A percentile compares a stretch with the other conserved stretches of the same genome.
Evolutionary conservation across 1,140 invertebrate genomes (phyloP).

Genomic region (Halesus radiatus): DNA sequence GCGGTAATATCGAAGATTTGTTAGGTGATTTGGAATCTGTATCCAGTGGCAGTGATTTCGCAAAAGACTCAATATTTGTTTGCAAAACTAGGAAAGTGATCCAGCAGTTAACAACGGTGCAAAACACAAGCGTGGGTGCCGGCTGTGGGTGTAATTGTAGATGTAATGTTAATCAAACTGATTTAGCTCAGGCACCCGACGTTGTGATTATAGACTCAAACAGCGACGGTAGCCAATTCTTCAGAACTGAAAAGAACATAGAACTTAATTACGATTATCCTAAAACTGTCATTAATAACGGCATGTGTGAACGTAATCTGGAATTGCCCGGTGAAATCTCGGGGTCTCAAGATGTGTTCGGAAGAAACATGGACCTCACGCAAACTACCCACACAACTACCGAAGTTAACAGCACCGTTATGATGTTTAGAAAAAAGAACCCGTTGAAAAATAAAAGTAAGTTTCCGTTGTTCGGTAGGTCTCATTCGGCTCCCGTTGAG

Average conservation of each 20-base stretch:
- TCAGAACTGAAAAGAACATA: constrained; percentile 69
- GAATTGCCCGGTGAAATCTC: background rate
- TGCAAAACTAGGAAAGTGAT: constrained; percentile 67
- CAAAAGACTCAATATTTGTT: constrained; percentile 63
- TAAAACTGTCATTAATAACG: constrained; percentile 55
- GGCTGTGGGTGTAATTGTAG: constrained; percentile 40
- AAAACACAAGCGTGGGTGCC: constrained; percentile 11
- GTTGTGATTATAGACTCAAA: constrained; percentile 39
- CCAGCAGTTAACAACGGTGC: constrained; percentile 59
- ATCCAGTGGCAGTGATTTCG: constrained; percentile 63
- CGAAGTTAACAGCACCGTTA: constrained; percentile 68
- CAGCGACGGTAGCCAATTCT: constrained; percentile 59
- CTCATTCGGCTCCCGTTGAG: constrained; percentile 68
- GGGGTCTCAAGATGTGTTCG: background rate
- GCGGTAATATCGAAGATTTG: constrained; percentile 67
- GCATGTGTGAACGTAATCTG: background rate
- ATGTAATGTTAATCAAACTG: constrained; percentile 31
- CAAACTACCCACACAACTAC: constrained; percentile 63
- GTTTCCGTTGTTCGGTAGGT: constrained; percentile 67
- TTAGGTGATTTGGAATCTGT: constrained; percentile 65
- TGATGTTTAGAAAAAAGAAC: constrained; percentile 68
- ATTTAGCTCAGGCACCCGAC: constrained; percentile 35
- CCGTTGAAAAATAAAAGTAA: constrained; percentile 60
- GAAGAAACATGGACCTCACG: constrained; percentile 43
- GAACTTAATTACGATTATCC: constrained; percentile 70